phyloP scores from a whole-genome alignment of 2,113 vertebrate species.

The Larimichthys crocea region DNA sequence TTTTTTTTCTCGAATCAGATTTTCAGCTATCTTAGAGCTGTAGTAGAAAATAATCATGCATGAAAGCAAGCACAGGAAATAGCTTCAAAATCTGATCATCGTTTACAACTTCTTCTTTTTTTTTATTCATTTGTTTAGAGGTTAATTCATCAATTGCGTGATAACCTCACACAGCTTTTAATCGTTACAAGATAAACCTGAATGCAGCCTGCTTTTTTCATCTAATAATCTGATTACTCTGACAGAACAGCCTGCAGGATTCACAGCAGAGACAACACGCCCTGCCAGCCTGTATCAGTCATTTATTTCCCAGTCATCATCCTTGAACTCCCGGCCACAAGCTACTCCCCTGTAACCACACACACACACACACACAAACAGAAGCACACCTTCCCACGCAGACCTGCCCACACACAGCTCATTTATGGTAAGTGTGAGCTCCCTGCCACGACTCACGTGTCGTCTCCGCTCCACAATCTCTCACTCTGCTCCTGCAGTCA shows the following conservation, averaged over 20 bases:
- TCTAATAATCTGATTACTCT: constrained; percentile 1
- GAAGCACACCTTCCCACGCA: constrained; percentile 17
- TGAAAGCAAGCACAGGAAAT: no score
- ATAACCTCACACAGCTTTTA: background rate
- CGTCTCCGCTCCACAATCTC: constrained; percentile 35
- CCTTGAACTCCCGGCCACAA: constrained; percentile 39
- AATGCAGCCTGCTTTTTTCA: background rate
- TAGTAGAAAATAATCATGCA: no score
- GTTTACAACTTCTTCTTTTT: no score
- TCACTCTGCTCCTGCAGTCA: constrained; percentile 15
- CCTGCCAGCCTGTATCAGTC: background rate
- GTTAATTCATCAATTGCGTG: background rate
- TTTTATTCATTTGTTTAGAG: background rate
- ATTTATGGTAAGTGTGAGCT: constrained; percentile 18
- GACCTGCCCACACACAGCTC: constrained; percentile 44
- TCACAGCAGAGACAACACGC: background rate
- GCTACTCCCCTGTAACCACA: background rate
- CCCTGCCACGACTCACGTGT: constrained; percentile 45
- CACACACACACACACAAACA: background rate
- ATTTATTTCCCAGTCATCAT: constrained; percentile 27
- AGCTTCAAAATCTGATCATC: no score
- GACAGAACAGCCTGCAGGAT: background rate
- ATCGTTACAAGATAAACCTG: background rate
- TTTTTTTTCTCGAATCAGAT: no score
- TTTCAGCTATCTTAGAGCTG: no score